Evolutionary conservation across 2,113 vertebrate species (phyloP).

Genomic region (Neomonachus schauinslandi): DNA sequence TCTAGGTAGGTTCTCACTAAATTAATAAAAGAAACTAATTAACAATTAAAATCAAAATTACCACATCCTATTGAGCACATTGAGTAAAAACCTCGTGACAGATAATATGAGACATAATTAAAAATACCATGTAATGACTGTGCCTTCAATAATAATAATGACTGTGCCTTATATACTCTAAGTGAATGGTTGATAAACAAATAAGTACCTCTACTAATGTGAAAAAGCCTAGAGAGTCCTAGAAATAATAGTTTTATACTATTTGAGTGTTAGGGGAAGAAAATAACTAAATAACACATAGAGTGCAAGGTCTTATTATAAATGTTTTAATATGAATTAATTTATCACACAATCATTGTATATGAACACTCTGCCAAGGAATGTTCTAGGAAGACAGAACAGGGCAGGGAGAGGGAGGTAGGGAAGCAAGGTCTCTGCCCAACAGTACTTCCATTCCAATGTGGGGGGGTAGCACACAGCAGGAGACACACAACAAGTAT

Average conservation of each 20-base stretch:
- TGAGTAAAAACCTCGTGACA: neutral
- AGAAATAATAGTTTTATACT: neutral
- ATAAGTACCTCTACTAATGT: neutral
- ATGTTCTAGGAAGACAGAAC: neutral
- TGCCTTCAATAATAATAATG: neutral
- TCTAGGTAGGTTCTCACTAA: neutral
- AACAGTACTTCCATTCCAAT: neutral
- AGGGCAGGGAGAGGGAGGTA: neutral
- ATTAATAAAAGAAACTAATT: conserved; percentile 13
- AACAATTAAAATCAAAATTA: neutral
- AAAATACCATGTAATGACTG: neutral
- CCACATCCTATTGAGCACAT: neutral
- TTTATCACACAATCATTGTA: neutral
- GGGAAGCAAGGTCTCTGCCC: fast-evolving
- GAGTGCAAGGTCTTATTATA: neutral
- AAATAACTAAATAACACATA: neutral
- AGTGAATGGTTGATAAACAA: neutral
- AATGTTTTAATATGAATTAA: neutral
- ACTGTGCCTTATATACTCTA: neutral
- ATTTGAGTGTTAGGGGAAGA: neutral
- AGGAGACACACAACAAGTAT: neutral
- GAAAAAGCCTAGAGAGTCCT: neutral
- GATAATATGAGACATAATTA: neutral
- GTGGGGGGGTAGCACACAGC: neutral
- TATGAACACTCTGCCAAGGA: fast-evolving